Evolutionary conservation across 2,797 vertebrate species (phyloP).

Genomic region (Leptatherina wallacei): DNA sequence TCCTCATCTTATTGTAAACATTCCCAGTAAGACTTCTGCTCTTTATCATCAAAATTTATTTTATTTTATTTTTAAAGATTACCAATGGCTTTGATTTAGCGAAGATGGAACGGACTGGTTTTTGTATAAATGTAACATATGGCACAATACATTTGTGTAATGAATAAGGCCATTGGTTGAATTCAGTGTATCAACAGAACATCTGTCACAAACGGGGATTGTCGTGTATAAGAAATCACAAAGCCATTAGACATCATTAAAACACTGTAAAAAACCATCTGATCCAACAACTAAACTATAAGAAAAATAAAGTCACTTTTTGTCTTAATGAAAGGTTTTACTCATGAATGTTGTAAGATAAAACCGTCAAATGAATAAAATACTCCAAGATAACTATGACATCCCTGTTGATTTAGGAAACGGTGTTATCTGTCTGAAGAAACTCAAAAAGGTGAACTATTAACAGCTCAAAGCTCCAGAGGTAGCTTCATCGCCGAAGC

Average conservation of each 20-base stretch:
- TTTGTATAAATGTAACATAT: conserved; percentile 6
- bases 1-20: conserved; percentile 20
- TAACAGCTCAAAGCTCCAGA: conserved; percentile 12
- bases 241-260: neutral
- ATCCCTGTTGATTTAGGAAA: neutral
- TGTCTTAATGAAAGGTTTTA: neutral
- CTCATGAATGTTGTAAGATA: neutral
- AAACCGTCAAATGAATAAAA: neutral
- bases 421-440: neutral
- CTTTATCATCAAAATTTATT: conserved; percentile 6
- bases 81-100: neutral
- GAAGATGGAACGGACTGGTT: neutral
- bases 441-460: conserved; percentile 1
- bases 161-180: conserved; percentile 16
- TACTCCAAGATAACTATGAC: neutral
- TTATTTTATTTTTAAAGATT: neutral
- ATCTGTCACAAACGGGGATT: conserved; percentile 31
- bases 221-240: conserved; percentile 9
- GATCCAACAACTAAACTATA: no score
- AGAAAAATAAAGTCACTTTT: no score
- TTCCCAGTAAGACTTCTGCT: conserved; percentile 16
- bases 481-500: conserved; percentile 7
- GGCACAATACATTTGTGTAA: conserved; percentile 8
- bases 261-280: neutral
- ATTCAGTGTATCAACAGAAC: conserved; percentile 12